These are phyloP conservation scores for Harpalus rufipes DNA, from an alignment of 2,888 invertebrate species.

Conservation along the genomic window DNA sequence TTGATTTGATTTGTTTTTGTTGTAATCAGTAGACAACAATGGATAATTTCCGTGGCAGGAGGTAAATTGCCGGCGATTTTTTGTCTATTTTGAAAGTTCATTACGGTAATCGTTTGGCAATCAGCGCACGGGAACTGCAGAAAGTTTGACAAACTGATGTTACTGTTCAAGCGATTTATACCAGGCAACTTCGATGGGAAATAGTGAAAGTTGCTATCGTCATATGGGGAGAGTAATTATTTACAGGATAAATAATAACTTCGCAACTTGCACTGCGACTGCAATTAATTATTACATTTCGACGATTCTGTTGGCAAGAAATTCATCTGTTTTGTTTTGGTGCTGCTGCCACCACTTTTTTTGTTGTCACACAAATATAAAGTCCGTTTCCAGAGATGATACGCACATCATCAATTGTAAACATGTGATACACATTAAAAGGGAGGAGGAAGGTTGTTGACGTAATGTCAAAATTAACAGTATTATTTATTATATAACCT, in stretches of 20 bases:
- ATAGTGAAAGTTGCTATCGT: slow-evolving; percentile 49
- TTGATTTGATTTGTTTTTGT: slow-evolving; percentile 21
- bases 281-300: background rate
- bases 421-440: too few relatives aligned
- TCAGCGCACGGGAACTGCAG: slow-evolving; percentile 41
- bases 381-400: too few relatives aligned
- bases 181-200: slow-evolving; percentile 19
- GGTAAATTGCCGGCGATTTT: slow-evolving; percentile 24
- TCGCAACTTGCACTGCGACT: background rate
- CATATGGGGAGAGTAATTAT: background rate
- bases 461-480: too few relatives aligned
- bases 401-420: too few relatives aligned
- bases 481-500: too few relatives aligned
- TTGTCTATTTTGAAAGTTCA: slow-evolving; percentile 53
- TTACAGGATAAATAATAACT: slow-evolving; percentile 9
- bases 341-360: too few relatives aligned
- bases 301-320: background rate
- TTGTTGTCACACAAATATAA: too few relatives aligned
- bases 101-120: slow-evolving; percentile 47
- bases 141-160: slow-evolving; percentile 59
- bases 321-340: too few relatives aligned
- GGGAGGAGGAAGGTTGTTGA: too few relatives aligned
- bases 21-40: slow-evolving; percentile 25
- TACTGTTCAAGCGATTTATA: slow-evolving; percentile 49
- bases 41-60: slow-evolving; percentile 19